Conservation (phyloP, 2,888 invertebrate genomes). For the Gasteruption jaculator region DNA sequence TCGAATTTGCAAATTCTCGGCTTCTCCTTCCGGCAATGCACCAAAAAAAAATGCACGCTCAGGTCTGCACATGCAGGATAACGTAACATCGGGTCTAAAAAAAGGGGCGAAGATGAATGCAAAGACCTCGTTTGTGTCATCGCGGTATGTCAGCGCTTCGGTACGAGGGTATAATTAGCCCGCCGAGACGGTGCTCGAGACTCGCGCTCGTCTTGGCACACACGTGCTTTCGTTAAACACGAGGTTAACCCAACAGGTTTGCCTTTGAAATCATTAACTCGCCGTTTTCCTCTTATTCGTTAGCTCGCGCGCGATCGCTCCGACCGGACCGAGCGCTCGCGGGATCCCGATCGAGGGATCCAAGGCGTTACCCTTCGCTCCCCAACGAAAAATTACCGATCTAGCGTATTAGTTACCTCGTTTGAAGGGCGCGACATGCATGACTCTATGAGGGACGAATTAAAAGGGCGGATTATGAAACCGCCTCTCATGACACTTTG, state of each 20-base stretch:
- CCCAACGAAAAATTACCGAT: conserved; percentile 7
- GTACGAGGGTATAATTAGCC: conserved; percentile 18
- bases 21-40: no score
- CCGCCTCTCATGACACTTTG: conserved; percentile 52
- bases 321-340: conserved; percentile 7
- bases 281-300: no score
- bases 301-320: not conserved
- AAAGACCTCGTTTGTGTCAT: no score
- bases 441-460: conserved; percentile 50
- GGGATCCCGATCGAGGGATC: no score
- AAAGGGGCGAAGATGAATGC: no score
- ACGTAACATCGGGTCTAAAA: no score
- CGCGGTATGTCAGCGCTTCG: no score
- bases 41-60: no score
- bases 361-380: conserved; percentile 11
- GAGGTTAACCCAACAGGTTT: conserved; percentile 9
- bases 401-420: conserved; percentile 40
- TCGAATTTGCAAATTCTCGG: no score
- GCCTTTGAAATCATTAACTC: no score
- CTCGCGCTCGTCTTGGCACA: conserved; percentile 12
- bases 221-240: conserved; percentile 12
- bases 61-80: no score
- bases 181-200: conserved; percentile 6
- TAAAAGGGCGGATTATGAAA: conserved; percentile 50
- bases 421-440: conserved; percentile 52